phyloP scores from a whole-genome alignment of 1,140 invertebrate genomes.

The Hestina assimilis region DNA sequence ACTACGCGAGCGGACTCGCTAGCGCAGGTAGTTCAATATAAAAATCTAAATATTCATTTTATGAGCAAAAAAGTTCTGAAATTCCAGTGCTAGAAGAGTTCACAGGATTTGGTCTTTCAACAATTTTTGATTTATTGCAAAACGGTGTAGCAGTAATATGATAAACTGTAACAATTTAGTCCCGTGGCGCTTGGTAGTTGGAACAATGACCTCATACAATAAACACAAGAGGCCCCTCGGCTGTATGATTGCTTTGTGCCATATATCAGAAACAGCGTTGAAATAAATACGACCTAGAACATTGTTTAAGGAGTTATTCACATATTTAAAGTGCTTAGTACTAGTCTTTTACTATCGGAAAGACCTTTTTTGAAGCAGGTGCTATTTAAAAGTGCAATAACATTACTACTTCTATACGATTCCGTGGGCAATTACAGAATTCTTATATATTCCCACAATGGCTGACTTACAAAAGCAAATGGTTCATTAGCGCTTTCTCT shows the following conservation, averaged over 20 bases:
- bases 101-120: constrained; percentile 24
- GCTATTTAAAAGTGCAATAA: background rate
- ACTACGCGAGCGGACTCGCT: no score
- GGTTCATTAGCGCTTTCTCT: constrained; percentile 69
- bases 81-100: background rate
- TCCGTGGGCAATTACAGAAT: constrained; percentile 12
- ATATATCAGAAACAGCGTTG: constrained; percentile 22
- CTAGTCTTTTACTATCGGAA: background rate
- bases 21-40: no score
- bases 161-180: constrained; percentile 61
- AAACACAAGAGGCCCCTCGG: constrained; percentile 48
- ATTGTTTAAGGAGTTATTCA: background rate
- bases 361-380: background rate
- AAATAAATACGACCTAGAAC: constrained; percentile 11
- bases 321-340: background rate
- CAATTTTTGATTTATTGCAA: constrained; percentile 9
- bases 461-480: constrained; percentile 33
- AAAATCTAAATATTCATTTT: no score
- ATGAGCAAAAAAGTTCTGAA: no score
- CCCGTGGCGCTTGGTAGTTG: constrained; percentile 40
- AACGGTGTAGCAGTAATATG: constrained; percentile 38
- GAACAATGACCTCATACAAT: constrained; percentile 69
- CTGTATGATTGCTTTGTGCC: constrained; percentile 38
- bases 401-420: background rate
- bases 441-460: constrained; percentile 24